Percentiles rank a stretch among this genome's conserved stretches.
These are phyloP conservation scores for Synodontis membranacea DNA, from an alignment of 2,113 vertebrate species.

Conservation along the genomic window DNA sequence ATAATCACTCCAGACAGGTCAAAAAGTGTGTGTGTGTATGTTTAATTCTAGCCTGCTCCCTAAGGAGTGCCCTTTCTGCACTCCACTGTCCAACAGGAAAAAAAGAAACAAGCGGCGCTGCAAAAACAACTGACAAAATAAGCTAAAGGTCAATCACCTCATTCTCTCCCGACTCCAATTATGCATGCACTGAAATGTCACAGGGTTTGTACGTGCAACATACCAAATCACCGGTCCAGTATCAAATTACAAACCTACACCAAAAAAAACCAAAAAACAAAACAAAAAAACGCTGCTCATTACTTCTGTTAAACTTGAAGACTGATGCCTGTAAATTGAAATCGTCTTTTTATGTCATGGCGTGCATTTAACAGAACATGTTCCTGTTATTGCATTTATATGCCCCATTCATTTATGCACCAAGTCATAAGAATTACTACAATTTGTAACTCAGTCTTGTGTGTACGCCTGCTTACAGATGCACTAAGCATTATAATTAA, in stretches of 20 bases:
- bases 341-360: neutral
- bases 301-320: neutral
- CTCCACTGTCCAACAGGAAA: slow-evolving; percentile 53
- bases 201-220: neutral
- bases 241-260: neutral
- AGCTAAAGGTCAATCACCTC: slow-evolving; percentile 68
- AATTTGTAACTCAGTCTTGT: neutral
- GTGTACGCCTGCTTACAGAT: neutral
- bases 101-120: slow-evolving; percentile 51
- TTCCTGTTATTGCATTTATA: neutral
- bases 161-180: slow-evolving; percentile 61
- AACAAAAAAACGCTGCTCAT: neutral
- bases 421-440: neutral
- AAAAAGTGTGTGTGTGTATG: neutral
- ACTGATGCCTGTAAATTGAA: neutral
- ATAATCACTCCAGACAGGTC: slow-evolving; percentile 27
- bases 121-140: slow-evolving; percentile 60
- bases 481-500: slow-evolving; percentile 15
- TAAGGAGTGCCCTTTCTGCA: slow-evolving; percentile 42
- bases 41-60: slow-evolving; percentile 55
- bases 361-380: neutral
- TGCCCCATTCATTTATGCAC: neutral
- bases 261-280: no score
- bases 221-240: neutral
- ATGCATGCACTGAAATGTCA: slow-evolving; percentile 67